Evolutionary conservation across 2,113 vertebrate species (phyloP), one percentile per base, ranked within the genome.

Genomic region (Columbina picui): DNA sequence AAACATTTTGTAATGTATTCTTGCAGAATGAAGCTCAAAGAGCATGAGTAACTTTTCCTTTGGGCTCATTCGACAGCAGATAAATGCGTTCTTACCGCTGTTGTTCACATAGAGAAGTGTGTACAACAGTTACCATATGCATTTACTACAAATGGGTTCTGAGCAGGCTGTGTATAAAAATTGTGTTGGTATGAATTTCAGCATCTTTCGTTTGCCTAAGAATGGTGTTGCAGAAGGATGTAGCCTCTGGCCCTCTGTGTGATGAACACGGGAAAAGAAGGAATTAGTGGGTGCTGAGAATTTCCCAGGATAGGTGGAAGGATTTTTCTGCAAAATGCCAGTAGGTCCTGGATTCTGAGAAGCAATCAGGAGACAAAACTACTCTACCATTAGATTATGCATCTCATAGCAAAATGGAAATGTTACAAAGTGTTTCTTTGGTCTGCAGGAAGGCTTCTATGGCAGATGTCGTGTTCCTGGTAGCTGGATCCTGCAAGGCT

Each of bases 391-490:
- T 61, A 61, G 32, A 61, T 43, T 61, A 34, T 25, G 50, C 8
- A 34, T 16, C 29, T n/a, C 47, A 36, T 55, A 70, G 55, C 29
- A 43, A 71, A 39, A 32, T 29, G 81, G 39, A 8, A 65, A 83
- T 56, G 14, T 73, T 65, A 27, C 12, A 53, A 53, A 11, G 7
- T 91, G 39, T 86, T 95, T 86, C 80, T 90, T 55, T 65, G 98
- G 96, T 89, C 36, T 97, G 96, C 82, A 97, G 75, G 45, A 88
- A 97, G 84, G 92, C 81, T 47, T 93, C 80, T 15, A 20, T 96
- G 47, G 97, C 94, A 78, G 97, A 96, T 18, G 32, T 97, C 0
- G 27, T 98, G 45, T 97, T 98, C 88, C 90, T 98, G 34, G 91
- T 98, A 57, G 96, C 96, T 56, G 47, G 74, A 65, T 97, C 89